phyloP scores from a whole-genome alignment of 2,113 vertebrate species.

The Corydoras sp. region DNA sequence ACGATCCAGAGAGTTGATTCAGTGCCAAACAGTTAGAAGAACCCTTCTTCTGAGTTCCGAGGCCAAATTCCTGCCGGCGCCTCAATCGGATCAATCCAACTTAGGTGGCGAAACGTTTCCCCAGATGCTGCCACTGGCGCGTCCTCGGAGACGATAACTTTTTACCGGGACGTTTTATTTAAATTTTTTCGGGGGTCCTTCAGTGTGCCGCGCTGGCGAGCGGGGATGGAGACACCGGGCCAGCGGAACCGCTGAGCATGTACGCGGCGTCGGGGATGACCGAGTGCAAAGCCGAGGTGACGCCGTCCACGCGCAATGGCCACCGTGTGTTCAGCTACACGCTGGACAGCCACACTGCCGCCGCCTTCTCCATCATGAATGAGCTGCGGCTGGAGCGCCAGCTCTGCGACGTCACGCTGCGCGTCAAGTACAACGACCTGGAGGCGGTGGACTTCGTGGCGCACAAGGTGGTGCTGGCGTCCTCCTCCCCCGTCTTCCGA shows the following conservation, averaged over 20 bases:
- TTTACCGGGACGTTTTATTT: too few species aligned
- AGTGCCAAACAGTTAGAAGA: background rate
- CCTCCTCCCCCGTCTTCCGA: constrained; percentile 84
- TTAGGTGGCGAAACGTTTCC: background rate
- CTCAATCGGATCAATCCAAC: too few species aligned
- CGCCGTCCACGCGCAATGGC: constrained; percentile 80
- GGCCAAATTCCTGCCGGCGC: too few species aligned
- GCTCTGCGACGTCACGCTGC: constrained; percentile 86
- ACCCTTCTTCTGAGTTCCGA: background rate
- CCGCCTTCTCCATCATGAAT: constrained; percentile 89
- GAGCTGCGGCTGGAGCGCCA: constrained; percentile 79
- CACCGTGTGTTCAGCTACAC: constrained; percentile 85
- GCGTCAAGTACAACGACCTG: constrained; percentile 74
- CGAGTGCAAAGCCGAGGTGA: constrained; percentile 87
- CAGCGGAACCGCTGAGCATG: constrained; percentile 42
- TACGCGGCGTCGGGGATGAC: constrained; percentile 68
- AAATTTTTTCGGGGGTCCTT: background rate
- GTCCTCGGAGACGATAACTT: background rate
- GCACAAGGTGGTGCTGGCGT: constrained; percentile 86
- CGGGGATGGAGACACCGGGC: constrained; percentile 53
- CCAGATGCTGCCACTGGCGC: constrained; percentile 3
- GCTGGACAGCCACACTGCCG: constrained; percentile 82
- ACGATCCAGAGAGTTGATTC: constrained; percentile 3
- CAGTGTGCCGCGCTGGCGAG: constrained; percentile 45
- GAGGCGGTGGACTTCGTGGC: constrained; percentile 79